Evolutionary conservation across 2,113 vertebrate species (phyloP).

Genomic region (Dipodomys stephensi): DNA sequence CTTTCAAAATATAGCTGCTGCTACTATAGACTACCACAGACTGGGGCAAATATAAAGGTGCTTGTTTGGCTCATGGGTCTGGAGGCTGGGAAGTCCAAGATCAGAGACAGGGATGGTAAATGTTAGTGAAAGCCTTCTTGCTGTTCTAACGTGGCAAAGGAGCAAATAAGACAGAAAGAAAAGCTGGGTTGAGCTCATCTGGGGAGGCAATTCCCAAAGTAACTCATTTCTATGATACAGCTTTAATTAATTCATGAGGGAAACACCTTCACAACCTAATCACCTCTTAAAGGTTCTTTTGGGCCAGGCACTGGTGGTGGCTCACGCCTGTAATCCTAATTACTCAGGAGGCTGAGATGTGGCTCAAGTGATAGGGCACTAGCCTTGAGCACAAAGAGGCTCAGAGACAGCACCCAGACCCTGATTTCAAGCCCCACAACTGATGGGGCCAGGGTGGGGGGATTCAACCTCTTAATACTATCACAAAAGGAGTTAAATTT

Average conservation of each 20-base stretch:
- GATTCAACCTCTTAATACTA: background rate
- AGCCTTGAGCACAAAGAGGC: no score
- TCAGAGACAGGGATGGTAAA: background rate
- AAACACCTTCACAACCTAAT: background rate
- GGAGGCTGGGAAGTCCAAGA: background rate
- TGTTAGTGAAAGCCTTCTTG: background rate
- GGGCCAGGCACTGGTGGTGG: no score
- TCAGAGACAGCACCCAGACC: no score
- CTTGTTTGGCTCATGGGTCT: background rate
- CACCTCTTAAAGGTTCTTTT: background rate
- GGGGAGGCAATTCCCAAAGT: background rate
- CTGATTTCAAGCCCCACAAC: no score
- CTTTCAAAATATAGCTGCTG: background rate
- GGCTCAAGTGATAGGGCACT: no score
- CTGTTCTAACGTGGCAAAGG: background rate
- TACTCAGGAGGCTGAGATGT: no score
- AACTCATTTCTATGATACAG: background rate
- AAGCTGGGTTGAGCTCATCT: background rate
- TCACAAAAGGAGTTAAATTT: background rate
- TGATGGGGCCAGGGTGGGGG: no score
- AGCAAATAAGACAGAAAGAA: background rate
- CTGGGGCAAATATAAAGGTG: background rate
- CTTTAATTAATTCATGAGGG: background rate
- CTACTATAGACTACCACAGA: background rate
- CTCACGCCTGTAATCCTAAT: no score